Conservation (phyloP, 2,888 invertebrate genomes). For the Glaucopsyche alexis region DNA sequence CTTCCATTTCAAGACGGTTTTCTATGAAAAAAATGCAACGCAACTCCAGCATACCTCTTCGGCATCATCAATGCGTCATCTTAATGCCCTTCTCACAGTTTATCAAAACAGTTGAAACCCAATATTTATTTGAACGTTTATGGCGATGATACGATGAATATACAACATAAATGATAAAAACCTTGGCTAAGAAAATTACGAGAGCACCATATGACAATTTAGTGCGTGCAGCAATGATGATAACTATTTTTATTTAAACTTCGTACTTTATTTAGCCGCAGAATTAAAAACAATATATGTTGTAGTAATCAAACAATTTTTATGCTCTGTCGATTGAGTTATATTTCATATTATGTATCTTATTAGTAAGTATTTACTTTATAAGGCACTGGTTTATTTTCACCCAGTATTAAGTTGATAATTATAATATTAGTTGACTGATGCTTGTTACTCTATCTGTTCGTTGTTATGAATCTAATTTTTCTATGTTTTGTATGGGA, state of each 20-base stretch:
- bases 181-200: not conserved
- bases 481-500: conserved; percentile 49
- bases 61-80: too few species aligned
- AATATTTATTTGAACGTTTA: too few species aligned
- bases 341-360: not conserved
- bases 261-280: not conserved
- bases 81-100: too few species aligned
- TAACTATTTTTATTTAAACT: not conserved
- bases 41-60: too few species aligned
- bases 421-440: not conserved
- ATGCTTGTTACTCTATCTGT: conserved; percentile 13
- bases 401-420: not conserved
- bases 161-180: not conserved
- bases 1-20: too few species aligned
- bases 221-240: not conserved
- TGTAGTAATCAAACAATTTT: not conserved
- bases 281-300: not conserved
- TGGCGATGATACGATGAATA: too few species aligned
- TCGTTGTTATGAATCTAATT: conserved; percentile 43
- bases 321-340: not conserved
- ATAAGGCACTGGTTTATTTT: conserved; percentile 9
- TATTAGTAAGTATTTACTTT: not conserved
- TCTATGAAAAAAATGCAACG: too few species aligned
- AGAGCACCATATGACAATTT: conserved; percentile 20
- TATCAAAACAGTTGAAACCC: too few species aligned